phyloP scores from a whole-genome alignment of 35 echinoderm and acorn worm species.

The Hemicentrotus pulcherrimus region DNA sequence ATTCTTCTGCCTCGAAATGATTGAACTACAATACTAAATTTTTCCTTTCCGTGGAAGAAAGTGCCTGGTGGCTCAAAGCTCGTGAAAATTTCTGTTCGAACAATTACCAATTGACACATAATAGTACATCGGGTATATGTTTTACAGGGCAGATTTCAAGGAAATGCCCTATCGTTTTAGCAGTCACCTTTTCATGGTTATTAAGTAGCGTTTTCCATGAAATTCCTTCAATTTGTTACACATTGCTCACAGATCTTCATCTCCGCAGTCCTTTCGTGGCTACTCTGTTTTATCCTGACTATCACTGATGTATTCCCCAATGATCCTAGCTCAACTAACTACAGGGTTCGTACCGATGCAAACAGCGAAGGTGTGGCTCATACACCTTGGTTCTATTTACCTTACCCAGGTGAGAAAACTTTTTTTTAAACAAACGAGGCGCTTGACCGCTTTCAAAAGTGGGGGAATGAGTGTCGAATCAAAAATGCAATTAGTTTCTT shows the following conservation, averaged over 20 bases:
- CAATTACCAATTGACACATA: not conserved
- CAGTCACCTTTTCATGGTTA: not conserved
- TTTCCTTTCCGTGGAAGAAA: no score
- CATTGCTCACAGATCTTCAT: constrained; percentile 64
- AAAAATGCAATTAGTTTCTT: not conserved
- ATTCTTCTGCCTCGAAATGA: no score
- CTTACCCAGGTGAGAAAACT: constrained; percentile 83
- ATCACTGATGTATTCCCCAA: constrained; percentile 72
- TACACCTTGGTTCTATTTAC: constrained; percentile 83
- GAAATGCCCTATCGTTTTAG: not conserved
- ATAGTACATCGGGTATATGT: not conserved
- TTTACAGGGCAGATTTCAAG: not conserved
- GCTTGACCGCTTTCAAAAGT: not conserved
- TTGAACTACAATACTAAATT: no score
- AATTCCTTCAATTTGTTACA: not conserved
- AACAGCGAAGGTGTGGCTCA: constrained; percentile 58
- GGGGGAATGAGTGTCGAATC: not conserved
- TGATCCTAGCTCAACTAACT: constrained; percentile 67
- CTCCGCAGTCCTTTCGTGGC: constrained; percentile 68
- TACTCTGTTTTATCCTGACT: constrained; percentile 77
- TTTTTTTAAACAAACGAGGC: not conserved
- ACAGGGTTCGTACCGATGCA: constrained; percentile 76
- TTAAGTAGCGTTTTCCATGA: not conserved
- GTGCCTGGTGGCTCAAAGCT: no score
- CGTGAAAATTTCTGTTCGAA: no score